Evolutionary conservation across 2,888 invertebrate species (phyloP).

Genomic region (Lissocephala sabroskyi): DNA sequence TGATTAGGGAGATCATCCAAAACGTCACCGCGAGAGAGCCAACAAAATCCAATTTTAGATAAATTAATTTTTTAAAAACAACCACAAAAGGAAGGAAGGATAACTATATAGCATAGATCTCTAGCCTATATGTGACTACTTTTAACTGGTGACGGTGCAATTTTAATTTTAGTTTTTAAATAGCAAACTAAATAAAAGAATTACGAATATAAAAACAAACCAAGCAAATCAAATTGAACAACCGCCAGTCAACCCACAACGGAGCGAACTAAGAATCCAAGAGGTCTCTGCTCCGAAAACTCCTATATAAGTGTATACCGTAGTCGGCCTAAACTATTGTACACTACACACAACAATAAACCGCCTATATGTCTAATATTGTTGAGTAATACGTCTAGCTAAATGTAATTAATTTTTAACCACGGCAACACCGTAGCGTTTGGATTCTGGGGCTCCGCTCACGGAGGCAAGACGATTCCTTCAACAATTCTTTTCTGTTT

Average conservation of each 20-base stretch:
- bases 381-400: constrained; percentile 32
- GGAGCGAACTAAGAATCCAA: too few relatives aligned
- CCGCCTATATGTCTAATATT: constrained; percentile 26
- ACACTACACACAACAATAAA: constrained; percentile 12
- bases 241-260: constrained; percentile 26
- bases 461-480: constrained; percentile 32
- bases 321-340: constrained; percentile 4
- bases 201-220: constrained; percentile 26
- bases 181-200: constrained; percentile 10
- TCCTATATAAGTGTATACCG: constrained; percentile 25
- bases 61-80: constrained; percentile 55
- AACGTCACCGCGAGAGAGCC: too few relatives aligned
- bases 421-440: too few relatives aligned
- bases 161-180: constrained; percentile 49
- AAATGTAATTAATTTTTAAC: constrained; percentile 20
- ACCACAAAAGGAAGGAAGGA: constrained; percentile 19
- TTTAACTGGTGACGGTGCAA: constrained; percentile 66
- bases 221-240: constrained; percentile 12
- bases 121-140: constrained; percentile 36
- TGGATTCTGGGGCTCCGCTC: neutral
- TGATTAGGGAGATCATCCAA: too few relatives aligned
- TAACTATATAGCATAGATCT: constrained; percentile 25
- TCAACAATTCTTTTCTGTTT: constrained; percentile 45
- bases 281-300: constrained; percentile 9
- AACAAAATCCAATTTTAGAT: constrained; percentile 60